Evolutionary conservation across 2,888 invertebrate genomes (phyloP), one percentile per base, ranked within the genome.

Genomic region (Pachymerium ferrugineum): DNA sequence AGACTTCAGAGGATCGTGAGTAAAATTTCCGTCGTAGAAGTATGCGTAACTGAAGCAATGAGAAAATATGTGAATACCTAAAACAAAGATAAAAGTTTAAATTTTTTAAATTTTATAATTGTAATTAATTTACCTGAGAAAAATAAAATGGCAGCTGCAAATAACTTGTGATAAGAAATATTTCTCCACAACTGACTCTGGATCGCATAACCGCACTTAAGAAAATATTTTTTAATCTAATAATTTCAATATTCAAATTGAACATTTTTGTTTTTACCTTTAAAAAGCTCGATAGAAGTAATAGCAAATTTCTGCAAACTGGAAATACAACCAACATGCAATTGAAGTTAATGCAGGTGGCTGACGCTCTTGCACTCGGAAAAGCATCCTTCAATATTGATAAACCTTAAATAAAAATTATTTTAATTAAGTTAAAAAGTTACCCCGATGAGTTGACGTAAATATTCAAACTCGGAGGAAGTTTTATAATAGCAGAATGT

Each of bases 271-370:
- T 31, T 25, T 28, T 69, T 31, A 69, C 70, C 30, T 69, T 30
- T 10, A 69, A 33, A 22, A 14, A 12, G 30, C 30, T 69, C 14
- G 70, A 69, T 3, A 69, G 12, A 33, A 69, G 30, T 33, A 69
- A 69, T 1, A 71, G 22, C 1, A 71, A 22, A 25, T 71, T 71
- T n/a, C 71, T 31, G 25, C 71, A 71, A 6, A 71, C 35, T 71
- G 71, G 71, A 35, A 71, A 71, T 19, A 71, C 35, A 0, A 71
- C 28, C 19, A 71, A 25, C 33, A 71, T 35, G 6, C 33, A 31
- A 22, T 71, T 71, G 16, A 71, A 71, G 12, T 71, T 71, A 12
- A 71, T 71, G 38, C 71, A 71, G 16, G 33, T 38, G 14, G 71
- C 71, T 8, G 33, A 22, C 1, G 71, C 71, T 71, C n/a, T 33